Evolutionary conservation across 1,140 invertebrate genomes (phyloP).

Genomic region (Halictus rubicundus): DNA sequence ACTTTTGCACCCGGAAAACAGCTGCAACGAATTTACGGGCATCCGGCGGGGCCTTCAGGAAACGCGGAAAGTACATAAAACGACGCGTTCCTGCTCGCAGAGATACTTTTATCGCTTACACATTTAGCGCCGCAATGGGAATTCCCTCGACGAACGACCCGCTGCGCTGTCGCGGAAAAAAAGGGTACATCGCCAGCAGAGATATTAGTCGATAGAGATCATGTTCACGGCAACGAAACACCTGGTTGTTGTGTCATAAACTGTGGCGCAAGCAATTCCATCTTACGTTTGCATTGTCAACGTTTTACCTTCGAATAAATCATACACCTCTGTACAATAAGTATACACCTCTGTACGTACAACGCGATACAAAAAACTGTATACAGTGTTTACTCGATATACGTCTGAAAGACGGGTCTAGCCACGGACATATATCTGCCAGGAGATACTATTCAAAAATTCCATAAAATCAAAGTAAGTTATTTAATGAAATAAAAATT

Average conservation of each 20-base stretch:
- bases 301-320: too few relatives aligned
- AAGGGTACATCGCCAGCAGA: conserved; percentile 3
- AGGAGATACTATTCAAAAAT: too few relatives aligned
- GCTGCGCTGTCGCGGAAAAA: conserved; percentile 15
- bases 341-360: too few relatives aligned
- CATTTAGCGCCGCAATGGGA: conserved; percentile 60
- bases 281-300: too few relatives aligned
- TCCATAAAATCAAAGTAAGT: too few relatives aligned
- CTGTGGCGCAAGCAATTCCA: conserved; percentile 31
- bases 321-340: too few relatives aligned
- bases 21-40: conserved; percentile 49
- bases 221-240: conserved; percentile 18
- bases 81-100: conserved; percentile 52
- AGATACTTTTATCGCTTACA: conserved; percentile 67
- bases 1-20: not conserved
- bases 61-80: conserved; percentile 63
- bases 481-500: too few relatives aligned
- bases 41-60: conserved; percentile 56
- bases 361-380: too few relatives aligned
- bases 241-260: conserved; percentile 45
- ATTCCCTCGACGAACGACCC: conserved; percentile 53
- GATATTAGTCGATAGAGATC: conserved; percentile 31
- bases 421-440: too few relatives aligned
- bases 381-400: too few relatives aligned
- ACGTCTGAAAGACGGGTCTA: too few relatives aligned